These are phyloP conservation scores for Felis chaus DNA, from an alignment of 2,113 vertebrate species.

Conservation along the genomic window DNA sequence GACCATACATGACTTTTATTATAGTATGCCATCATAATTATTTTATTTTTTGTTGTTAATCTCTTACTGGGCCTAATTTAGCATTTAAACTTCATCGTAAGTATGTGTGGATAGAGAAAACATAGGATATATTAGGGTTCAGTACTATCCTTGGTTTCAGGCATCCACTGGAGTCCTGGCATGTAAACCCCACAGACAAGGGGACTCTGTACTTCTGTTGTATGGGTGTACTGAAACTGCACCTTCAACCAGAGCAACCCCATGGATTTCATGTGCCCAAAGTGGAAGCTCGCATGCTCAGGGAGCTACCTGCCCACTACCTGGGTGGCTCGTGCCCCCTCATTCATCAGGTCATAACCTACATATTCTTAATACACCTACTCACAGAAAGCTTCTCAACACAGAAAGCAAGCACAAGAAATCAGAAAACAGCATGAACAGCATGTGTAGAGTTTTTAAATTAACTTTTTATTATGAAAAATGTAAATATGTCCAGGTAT, in stretches of 20 bases:
- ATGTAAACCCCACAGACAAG: not conserved
- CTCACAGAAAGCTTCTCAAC: not conserved
- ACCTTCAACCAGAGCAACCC: not conserved
- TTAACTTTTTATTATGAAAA: not conserved
- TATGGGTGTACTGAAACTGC: not conserved
- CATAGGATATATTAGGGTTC: not conserved
- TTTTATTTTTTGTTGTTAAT: not conserved
- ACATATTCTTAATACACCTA: not conserved
- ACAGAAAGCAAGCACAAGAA: not conserved
- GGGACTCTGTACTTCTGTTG: not conserved
- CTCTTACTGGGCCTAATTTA: not conserved
- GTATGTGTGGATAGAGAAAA: not conserved
- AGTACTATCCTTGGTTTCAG: not conserved
- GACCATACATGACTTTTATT: not conserved
- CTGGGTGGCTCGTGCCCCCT: not conserved
- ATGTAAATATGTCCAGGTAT: not conserved
- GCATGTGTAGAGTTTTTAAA: not conserved
- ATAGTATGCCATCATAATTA: not conserved
- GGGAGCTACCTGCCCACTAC: not conserved
- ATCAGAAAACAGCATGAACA: not conserved
- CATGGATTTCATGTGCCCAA: not conserved
- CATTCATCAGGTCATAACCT: not conserved
- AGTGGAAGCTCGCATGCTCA: not conserved
- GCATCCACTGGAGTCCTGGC: not conserved
- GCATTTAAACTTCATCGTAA: not conserved